Percentiles rank a stretch among this genome's conserved stretches.
phyloP scores from a whole-genome alignment of 2,113 vertebrate genomes.

The Sardina pilchardus region DNA sequence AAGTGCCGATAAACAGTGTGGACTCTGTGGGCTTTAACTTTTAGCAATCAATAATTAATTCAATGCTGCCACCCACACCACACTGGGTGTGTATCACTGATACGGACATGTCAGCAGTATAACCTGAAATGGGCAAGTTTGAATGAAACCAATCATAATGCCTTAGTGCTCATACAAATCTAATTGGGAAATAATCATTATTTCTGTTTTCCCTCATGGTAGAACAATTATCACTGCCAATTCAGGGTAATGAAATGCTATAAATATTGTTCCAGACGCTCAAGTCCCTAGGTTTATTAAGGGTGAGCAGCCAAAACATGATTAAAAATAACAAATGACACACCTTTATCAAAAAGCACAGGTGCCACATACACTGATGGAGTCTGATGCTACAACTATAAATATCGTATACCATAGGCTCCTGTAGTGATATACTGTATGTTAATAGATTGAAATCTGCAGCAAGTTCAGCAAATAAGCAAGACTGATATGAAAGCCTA shows the following conservation, averaged over 20 bases:
- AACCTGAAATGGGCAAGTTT: neutral
- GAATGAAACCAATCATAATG: conserved; percentile 4
- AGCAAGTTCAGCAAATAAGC: neutral
- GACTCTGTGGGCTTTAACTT: neutral
- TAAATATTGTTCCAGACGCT: neutral
- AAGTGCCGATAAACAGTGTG: neutral
- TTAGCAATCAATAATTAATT: conserved; percentile 19
- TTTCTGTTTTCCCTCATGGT: neutral
- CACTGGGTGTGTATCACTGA: neutral
- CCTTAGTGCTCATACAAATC: neutral
- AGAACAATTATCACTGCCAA: neutral
- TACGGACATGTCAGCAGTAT: neutral
- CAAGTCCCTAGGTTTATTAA: neutral
- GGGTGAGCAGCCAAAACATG: neutral
- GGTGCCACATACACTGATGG: neutral
- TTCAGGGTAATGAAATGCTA: neutral
- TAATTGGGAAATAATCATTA: conserved; percentile 2
- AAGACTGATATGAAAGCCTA: neutral
- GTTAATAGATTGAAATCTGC: neutral
- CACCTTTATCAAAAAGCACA: neutral
- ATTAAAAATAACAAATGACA: neutral
- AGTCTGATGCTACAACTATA: neutral
- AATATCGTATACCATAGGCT: neutral
- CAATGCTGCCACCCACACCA: neutral
- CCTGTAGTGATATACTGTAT: neutral